These are phyloP conservation scores for Agelas oroides DNA, from an alignment of 37 sponge, comb jelly and placozoan species.

Conservation along the genomic window DNA sequence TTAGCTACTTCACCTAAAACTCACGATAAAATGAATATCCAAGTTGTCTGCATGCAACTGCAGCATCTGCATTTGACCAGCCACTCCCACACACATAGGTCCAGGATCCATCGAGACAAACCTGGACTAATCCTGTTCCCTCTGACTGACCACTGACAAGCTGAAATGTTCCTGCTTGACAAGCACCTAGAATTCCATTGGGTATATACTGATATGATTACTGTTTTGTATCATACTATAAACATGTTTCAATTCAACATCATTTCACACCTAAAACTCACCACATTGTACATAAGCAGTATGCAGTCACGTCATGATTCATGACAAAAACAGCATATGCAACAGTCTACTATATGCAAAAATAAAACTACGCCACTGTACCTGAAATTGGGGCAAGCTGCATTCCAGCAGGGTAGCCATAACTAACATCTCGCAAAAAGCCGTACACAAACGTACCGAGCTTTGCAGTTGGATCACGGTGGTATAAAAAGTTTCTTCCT, in stretches of 20 bases:
- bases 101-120: slow-evolving; percentile 50
- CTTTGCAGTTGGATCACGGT: slow-evolving; percentile 19
- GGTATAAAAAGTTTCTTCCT: slow-evolving; percentile 24
- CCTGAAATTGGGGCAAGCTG: slow-evolving; percentile 38
- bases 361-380: no score
- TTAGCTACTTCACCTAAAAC: no score
- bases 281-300: no score
- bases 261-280: no score
- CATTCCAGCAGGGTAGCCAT: slow-evolving; percentile 48
- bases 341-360: no score
- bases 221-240: no score
- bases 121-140: slow-evolving; percentile 9
- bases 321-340: no score
- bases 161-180: slow-evolving; percentile 12
- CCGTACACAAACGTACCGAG: slow-evolving; percentile 33
- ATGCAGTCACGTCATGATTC: no score
- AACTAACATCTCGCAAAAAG: slow-evolving; percentile 24
- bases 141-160: no score
- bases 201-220: not conserved
- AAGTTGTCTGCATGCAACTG: slow-evolving; percentile 29
- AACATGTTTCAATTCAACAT: no score
- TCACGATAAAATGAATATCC: slow-evolving; percentile 9
- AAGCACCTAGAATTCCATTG: slow-evolving; percentile 7
- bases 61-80: slow-evolving; percentile 36
- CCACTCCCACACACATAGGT: slow-evolving; percentile 30